These are phyloP conservation scores for Aulostomus chinensis DNA, from an alignment of 2,797 vertebrate genomes.

Conservation along the genomic window DNA sequence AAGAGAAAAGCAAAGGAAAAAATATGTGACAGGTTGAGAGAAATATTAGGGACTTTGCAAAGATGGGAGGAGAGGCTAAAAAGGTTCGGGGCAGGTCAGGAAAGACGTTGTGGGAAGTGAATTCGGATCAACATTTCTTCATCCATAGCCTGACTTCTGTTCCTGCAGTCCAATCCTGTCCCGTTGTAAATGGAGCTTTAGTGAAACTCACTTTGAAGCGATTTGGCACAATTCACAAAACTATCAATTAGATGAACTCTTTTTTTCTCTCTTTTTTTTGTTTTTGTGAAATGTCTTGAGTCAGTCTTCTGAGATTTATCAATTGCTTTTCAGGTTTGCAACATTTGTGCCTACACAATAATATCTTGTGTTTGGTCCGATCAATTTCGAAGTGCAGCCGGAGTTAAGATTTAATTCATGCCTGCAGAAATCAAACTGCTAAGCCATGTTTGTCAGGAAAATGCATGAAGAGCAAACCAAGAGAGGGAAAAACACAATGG, in stretches of 20 bases:
- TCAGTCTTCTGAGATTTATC: constrained; percentile 49
- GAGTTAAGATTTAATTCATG: constrained; percentile 48
- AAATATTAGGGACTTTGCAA: constrained; percentile 76
- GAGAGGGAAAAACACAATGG: constrained; percentile 82
- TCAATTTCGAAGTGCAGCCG: constrained; percentile 46
- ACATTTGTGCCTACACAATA: constrained; percentile 39
- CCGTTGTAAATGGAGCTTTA: constrained; percentile 51
- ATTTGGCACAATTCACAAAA: constrained; percentile 54
- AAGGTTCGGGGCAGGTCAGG: constrained; percentile 70
- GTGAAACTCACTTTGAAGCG: constrained; percentile 52
- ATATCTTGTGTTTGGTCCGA: constrained; percentile 42
- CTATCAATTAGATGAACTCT: constrained; percentile 53
- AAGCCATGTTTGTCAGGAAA: constrained; percentile 78
- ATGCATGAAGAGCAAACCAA: constrained; percentile 84
- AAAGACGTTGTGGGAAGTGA: constrained; percentile 70
- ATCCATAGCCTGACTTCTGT: constrained; percentile 78
- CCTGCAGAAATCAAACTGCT: constrained; percentile 73
- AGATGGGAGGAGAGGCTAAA: constrained; percentile 78
- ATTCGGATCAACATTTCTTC: constrained; percentile 77
- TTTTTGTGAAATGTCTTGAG: constrained; percentile 39
- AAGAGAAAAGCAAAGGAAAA: constrained; percentile 77
- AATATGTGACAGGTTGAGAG: constrained; percentile 81
- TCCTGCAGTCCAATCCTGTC: constrained; percentile 61
- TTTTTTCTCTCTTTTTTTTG: constrained; percentile 37
- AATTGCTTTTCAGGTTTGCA: constrained; percentile 47